Conservation (phyloP, 1,140 invertebrate genomes). For the Archegozetes longisetosus region DNA sequence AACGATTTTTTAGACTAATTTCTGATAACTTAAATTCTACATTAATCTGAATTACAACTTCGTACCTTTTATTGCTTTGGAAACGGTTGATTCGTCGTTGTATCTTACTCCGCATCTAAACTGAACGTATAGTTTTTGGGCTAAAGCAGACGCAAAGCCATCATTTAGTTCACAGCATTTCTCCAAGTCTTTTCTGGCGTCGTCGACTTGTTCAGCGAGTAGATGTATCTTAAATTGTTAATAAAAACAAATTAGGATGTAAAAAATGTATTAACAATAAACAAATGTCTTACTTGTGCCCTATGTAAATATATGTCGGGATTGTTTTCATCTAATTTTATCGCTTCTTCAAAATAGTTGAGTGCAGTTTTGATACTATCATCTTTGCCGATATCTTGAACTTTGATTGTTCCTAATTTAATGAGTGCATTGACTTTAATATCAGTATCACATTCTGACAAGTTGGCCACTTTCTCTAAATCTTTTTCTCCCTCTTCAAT, state of each 20-base stretch:
- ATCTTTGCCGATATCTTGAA: constrained; percentile 40
- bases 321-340: constrained; percentile 54
- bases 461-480: not conserved
- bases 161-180: constrained; percentile 64
- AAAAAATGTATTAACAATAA: too few relatives aligned
- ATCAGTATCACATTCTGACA: not conserved
- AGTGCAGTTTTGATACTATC: constrained; percentile 53
- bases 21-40: not conserved
- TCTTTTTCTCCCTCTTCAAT: constrained; percentile 6
- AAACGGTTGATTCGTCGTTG: constrained; percentile 15
- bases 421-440: constrained; percentile 62
- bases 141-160: constrained; percentile 58
- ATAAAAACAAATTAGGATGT: constrained; percentile 6
- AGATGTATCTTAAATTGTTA: constrained; percentile 48
- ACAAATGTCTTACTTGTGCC: constrained; percentile 40
- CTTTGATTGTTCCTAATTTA: constrained; percentile 62
- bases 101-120: constrained; percentile 40
- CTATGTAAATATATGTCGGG: constrained; percentile 67
- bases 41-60: not conserved
- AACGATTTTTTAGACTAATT: not conserved
- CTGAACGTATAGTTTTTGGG: constrained; percentile 72
- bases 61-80: constrained; percentile 2
- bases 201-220: constrained; percentile 55
- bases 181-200: constrained; percentile 62
- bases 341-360: constrained; percentile 49